Evolutionary conservation across 2,113 vertebrate species (phyloP), one percentile per base, ranked within the genome.

Genomic region (Mustela lutreola): DNA sequence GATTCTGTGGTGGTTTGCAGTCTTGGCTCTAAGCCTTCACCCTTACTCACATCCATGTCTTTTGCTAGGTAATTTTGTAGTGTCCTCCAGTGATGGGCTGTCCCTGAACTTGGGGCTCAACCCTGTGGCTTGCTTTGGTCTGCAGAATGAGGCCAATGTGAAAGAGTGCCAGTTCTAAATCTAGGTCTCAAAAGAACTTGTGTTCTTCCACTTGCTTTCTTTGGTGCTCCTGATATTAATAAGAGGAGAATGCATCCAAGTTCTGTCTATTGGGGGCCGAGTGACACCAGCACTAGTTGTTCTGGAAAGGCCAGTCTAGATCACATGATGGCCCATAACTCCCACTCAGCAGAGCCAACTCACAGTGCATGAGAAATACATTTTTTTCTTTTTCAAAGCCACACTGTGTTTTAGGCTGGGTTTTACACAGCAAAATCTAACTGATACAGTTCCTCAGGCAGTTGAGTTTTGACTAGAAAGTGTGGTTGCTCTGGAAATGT

Each of bases 21-120:
- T 33, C 56, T 21, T 3, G 33, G n/a, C 86, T 50, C 3, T 33
- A 63, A 0, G 28, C 28, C 81, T 53, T 39, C 42, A 36, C 2
- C 0, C 2, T 22, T 14, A 21, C 16, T 39, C 3, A 16, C 5
- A 33, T 56, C n/a, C 4, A 8, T 8, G 12, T 19, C 33, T 22
- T 42, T 71, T 53, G 58, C 26, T 4, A 0, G 26, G 16, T 42
- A 39, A 48, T 75, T 88, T 24, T 65, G 4, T 4, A 26, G 28
- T 84, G n/a, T 16, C 33, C 4, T 92, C 53, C 14, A 19, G 0
- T 15, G 21, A 19, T 22, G 18, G 33, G 42, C 33, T 67, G 19
- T 33, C 67, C 14, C 22, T 81, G 21, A 36, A 79, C 16, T 15
- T 22, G 33, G 39, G 33, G 48, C 24, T 96, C 70, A 89, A 48